These are phyloP conservation scores for Byasa hedistus DNA, from an alignment of 2,888 invertebrate species.

Conservation along the genomic window DNA sequence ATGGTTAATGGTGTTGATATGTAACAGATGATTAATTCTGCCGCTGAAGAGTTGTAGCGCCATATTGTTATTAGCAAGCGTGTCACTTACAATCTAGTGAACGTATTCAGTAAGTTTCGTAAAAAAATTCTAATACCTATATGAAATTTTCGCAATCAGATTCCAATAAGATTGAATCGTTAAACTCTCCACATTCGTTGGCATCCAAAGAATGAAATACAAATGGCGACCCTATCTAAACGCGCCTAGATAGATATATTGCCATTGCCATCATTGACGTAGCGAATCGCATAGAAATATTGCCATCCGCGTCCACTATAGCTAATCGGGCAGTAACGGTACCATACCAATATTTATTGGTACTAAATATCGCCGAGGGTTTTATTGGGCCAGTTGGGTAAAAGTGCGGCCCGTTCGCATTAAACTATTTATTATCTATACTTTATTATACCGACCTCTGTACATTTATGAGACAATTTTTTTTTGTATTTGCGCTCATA, in stretches of 20 bases:
- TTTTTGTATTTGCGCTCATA: too few species aligned
- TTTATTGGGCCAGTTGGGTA: constrained; percentile 63
- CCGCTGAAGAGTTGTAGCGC: too few species aligned
- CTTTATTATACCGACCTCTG: not conserved
- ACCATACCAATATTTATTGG: constrained; percentile 63
- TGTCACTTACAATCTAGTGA: too few species aligned
- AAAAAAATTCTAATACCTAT: not conserved
- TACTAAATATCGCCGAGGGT: constrained; percentile 68
- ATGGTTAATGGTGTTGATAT: not conserved
- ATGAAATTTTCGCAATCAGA: not conserved
- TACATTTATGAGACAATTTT: too few species aligned
- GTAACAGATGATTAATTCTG: not conserved
- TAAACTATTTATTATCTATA: constrained; percentile 33
- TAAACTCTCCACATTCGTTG: constrained; percentile 17
- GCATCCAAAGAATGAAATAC: constrained; percentile 19
- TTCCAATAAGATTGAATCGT: not conserved
- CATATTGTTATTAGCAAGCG: too few species aligned
- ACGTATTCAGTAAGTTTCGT: too few species aligned
- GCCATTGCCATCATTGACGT: constrained; percentile 42
- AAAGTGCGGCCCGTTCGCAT: constrained; percentile 56
- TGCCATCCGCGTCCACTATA: constrained; percentile 40
- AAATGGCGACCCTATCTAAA: constrained; percentile 31
- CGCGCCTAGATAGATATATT: constrained; percentile 53
- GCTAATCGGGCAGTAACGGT: constrained; percentile 63
- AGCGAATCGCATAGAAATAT: constrained; percentile 41